Percentiles rank a stretch among this genome's conserved stretches.
Conservation (phyloP, 2,888 invertebrate genomes). For the Lysandra coridon region DNA sequence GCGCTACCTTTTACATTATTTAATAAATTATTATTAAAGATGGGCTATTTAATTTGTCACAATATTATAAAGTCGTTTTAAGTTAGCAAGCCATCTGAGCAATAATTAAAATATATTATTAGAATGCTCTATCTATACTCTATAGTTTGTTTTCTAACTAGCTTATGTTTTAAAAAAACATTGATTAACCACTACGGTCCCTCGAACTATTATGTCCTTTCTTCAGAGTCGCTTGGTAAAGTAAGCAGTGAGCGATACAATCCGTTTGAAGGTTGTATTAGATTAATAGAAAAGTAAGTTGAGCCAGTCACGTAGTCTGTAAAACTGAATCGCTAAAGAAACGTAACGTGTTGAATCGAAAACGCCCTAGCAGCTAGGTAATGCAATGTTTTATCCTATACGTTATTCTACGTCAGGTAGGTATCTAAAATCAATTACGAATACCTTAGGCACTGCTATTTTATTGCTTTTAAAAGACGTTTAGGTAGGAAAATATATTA, state of each 20-base stretch:
- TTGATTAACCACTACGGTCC: background rate
- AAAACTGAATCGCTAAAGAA: conserved; percentile 59
- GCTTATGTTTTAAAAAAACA: too few species aligned
- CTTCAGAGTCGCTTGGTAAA: background rate
- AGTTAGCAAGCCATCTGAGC: too few species aligned
- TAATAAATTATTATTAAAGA: background rate
- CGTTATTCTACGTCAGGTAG: background rate
- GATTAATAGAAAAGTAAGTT: conserved; percentile 64
- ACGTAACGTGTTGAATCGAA: conserved; percentile 52
- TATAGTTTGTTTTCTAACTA: background rate
- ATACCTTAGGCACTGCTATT: background rate
- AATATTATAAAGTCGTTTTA: too few species aligned
- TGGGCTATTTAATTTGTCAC: background rate
- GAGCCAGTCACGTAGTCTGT: conserved; percentile 60
- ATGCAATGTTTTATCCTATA: conserved; percentile 33
- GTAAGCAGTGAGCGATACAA: conserved; percentile 38
- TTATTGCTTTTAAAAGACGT: background rate
- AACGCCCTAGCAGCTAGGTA: conserved; percentile 44
- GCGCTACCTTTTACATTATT: background rate
- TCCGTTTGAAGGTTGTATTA: conserved; percentile 50
- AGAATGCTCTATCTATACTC: background rate
- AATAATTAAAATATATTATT: background rate
- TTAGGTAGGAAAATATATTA: background rate
- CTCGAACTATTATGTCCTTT: conserved; percentile 31
- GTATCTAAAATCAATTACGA: background rate